These are phyloP conservation scores for Epinotia bilunana DNA, from an alignment of 2,888 invertebrate genomes.

Conservation along the genomic window DNA sequence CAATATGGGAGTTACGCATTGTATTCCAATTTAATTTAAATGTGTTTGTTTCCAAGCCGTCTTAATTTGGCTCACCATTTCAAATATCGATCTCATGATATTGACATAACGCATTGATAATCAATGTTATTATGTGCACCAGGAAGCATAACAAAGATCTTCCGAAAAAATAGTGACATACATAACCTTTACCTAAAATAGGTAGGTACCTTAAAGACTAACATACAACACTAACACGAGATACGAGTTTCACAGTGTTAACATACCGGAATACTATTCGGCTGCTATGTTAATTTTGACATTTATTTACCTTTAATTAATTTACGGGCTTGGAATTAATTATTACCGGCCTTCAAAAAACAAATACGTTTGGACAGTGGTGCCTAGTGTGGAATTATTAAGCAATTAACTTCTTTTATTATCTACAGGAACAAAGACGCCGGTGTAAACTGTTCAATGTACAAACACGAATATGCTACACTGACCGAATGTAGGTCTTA, in stretches of 20 bases:
- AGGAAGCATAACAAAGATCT: too few relatives aligned
- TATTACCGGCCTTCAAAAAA: conserved; percentile 6
- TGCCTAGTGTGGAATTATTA: conserved; percentile 1
- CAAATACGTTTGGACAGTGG: background rate
- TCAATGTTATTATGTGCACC: too few relatives aligned
- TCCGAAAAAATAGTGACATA: too few relatives aligned
- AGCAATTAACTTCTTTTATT: conserved; percentile 12
- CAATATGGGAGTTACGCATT: background rate
- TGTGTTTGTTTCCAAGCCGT: too few relatives aligned
- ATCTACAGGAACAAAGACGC: background rate
- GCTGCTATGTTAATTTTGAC: background rate
- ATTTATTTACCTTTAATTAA: conserved; percentile 34
- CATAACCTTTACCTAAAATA: too few relatives aligned
- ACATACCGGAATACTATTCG: background rate
- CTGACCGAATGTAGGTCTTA: too few relatives aligned
- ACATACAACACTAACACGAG: background rate
- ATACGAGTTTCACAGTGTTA: background rate
- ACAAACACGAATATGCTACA: too few relatives aligned
- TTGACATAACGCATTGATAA: too few relatives aligned
- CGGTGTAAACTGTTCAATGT: too few relatives aligned
- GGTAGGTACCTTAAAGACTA: too few relatives aligned
- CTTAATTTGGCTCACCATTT: too few relatives aligned
- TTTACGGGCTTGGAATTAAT: conserved; percentile 19
- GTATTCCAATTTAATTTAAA: background rate
- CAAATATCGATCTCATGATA: too few relatives aligned